These are phyloP conservation scores for Carlito syrichta DNA, from an alignment of 2,113 vertebrate genomes.

Conservation along the genomic window DNA sequence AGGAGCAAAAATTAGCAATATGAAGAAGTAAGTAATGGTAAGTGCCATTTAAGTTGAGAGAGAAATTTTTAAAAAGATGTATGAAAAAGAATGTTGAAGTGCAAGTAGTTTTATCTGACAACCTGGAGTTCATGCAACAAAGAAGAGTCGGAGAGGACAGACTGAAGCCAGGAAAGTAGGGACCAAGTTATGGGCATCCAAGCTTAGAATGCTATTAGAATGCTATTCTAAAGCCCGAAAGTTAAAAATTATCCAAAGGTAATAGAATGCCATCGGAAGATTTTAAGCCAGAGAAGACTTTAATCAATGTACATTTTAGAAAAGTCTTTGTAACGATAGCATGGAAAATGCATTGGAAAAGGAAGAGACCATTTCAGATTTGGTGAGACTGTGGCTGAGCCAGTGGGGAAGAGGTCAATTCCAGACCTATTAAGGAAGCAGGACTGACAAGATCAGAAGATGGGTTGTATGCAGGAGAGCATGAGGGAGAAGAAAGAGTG, in stretches of 20 bases:
- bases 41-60: neutral
- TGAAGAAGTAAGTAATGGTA: neutral
- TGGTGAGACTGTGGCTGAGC: neutral
- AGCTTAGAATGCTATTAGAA: neutral
- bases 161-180: neutral
- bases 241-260: neutral
- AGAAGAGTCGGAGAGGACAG: neutral
- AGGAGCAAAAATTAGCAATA: slow-evolving; percentile 3
- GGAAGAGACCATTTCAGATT: neutral
- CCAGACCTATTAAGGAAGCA: neutral
- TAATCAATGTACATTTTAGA: neutral
- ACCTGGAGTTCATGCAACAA: neutral
- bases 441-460: neutral
- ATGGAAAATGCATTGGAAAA: neutral
- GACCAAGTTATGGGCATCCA: neutral
- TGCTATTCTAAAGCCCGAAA: neutral
- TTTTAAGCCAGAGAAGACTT: neutral
- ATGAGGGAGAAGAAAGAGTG: neutral
- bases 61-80: neutral
- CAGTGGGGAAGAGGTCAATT: neutral
- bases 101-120: neutral
- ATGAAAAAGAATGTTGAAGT: neutral
- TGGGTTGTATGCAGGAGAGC: neutral
- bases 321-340: neutral
- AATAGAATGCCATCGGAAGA: neutral